These are phyloP conservation scores for Solen grandis DNA, from an alignment of 1,140 invertebrate species.

Conservation along the genomic window DNA sequence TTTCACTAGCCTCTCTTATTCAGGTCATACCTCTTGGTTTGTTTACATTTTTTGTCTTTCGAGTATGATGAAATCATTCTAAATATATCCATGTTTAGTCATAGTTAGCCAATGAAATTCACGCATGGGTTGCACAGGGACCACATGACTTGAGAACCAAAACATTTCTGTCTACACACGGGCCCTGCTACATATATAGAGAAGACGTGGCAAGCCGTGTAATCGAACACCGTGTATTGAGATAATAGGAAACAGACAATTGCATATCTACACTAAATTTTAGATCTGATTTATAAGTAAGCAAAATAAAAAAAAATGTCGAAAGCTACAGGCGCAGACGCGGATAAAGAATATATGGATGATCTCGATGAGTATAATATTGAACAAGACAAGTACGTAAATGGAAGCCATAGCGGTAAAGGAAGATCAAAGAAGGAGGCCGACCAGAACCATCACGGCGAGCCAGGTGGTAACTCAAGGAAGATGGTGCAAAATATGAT, in stretches of 20 bases:
- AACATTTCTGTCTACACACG: neutral
- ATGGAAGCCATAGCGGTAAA: slow-evolving; percentile 75
- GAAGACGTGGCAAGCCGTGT: slow-evolving; percentile 35
- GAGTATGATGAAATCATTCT: too few relatives aligned
- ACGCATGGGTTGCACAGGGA: neutral
- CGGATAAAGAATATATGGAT: slow-evolving; percentile 68
- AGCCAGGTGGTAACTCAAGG: slow-evolving; percentile 74
- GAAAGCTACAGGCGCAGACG: neutral
- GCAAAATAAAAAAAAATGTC: slow-evolving; percentile 23
- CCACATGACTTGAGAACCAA: slow-evolving; percentile 32
- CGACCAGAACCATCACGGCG: slow-evolving; percentile 70
- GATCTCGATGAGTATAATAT: slow-evolving; percentile 76
- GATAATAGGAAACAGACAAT: neutral
- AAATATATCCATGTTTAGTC: too few relatives aligned
- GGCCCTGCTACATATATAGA: slow-evolving; percentile 12
- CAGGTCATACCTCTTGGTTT: too few relatives aligned
- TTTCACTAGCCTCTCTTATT: too few relatives aligned
- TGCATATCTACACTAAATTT: neutral
- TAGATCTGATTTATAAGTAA: neutral
- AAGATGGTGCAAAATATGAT: slow-evolving; percentile 74
- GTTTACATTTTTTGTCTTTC: too few relatives aligned
- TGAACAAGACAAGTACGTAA: slow-evolving; percentile 74
- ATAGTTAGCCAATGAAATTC: slow-evolving; percentile 10
- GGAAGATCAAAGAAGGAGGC: slow-evolving; percentile 76
- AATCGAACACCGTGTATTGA: neutral